Conservation (phyloP, 2,113 vertebrate genomes). For the Megaceryle maxima region DNA sequence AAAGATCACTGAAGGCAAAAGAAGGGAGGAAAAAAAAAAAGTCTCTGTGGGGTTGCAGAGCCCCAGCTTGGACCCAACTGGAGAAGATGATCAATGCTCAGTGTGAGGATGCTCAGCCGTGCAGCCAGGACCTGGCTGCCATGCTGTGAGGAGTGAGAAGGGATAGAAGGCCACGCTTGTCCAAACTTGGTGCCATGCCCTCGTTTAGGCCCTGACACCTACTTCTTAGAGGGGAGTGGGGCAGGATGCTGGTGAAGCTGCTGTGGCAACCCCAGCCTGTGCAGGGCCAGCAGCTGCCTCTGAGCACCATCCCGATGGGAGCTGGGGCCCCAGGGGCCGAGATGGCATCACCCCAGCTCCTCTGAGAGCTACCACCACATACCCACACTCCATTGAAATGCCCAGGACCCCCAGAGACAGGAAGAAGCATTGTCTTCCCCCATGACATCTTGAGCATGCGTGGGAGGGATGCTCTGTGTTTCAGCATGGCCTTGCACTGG, state of each 20-base stretch:
- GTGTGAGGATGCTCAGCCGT: neutral
- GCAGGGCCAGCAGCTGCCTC: neutral
- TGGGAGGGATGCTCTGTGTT: neutral
- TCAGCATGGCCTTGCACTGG: neutral
- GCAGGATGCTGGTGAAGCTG: neutral
- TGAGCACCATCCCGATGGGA: neutral
- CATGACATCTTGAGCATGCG: rapidly evolving
- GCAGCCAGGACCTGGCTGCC: rapidly evolving
- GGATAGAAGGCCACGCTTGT: neutral
- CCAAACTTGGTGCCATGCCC: neutral
- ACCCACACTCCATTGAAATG: neutral
- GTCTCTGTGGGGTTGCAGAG: neutral
- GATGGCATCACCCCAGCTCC: neutral
- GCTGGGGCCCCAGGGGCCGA: neutral
- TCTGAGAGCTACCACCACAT: neutral
- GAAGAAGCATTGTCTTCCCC: neutral
- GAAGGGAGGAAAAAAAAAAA: neutral
- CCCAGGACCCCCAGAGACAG: neutral
- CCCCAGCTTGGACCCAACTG: neutral
- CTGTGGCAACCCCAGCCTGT: neutral
- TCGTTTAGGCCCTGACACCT: neutral
- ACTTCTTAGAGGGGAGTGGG: neutral
- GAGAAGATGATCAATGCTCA: neutral
- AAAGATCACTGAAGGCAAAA: conserved; percentile 18
- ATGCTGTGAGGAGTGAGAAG: neutral